Evolutionary conservation across 2,113 vertebrate species (phyloP).

Genomic region (Thomomys bottae): DNA sequence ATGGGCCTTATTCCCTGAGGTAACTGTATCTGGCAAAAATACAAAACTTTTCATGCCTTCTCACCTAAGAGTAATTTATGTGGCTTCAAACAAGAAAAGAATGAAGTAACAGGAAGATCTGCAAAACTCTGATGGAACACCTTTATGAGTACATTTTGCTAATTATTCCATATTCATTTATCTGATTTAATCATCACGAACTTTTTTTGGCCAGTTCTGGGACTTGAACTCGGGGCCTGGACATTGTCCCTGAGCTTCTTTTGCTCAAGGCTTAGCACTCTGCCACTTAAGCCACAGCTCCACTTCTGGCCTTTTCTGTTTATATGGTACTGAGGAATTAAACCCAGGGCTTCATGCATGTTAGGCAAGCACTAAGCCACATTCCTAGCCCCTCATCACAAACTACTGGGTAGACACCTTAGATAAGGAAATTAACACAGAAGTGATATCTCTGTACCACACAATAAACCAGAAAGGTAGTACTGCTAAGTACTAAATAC

Average conservation of each 20-base stretch:
- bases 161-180: neutral
- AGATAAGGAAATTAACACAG: neutral
- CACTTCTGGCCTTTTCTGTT: no score
- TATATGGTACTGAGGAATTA: no score
- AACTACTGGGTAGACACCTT: neutral
- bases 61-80: neutral
- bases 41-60: neutral
- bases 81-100: slow-evolving; percentile 26
- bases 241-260: no score
- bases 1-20: slow-evolving; percentile 23
- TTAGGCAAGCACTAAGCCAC: no score
- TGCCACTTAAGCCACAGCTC: no score
- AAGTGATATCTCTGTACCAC: neutral
- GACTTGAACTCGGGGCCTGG: no score
- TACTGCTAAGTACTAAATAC: neutral
- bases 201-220: no score
- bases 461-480: neutral
- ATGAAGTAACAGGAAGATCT: neutral
- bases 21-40: neutral
- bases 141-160: accelerated
- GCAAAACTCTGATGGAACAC: neutral
- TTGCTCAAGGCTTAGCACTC: no score
- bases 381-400: no score
- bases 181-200: neutral
- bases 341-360: no score